Base-by-base conservation (phyloP, 2,888 invertebrate species). In the Erebia aethiops region DNA sequence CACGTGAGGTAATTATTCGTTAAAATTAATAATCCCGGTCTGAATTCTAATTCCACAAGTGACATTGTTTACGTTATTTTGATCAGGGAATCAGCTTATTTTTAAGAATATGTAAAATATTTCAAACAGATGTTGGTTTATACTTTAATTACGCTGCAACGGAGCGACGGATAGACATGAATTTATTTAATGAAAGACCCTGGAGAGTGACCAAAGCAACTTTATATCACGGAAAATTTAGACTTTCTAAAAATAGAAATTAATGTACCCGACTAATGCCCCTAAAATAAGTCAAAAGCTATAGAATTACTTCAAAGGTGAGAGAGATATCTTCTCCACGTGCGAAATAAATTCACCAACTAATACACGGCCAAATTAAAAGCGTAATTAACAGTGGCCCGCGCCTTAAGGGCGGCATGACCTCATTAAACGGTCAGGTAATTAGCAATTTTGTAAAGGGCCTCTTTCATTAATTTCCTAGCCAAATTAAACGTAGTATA, bases 361-460 rank as follows among this genome's bases (percentile, higher is more conserved):
- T 71, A 75, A 75, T 75, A 80, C 76, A 77, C 74, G 74, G 74
- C 78, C 76, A 85, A 85, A 87, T 88, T 86, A 88, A 88, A 88
- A 88, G 84, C 82, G 84, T 88, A 88, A 91, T 88, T 89, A 89
- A 88, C 85, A 84, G 80, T 80, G 82, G 79, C 83, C 77, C 76
- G 77, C 77, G 80, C 80, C 80, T 83, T 78, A 76, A 78, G 80
- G 83, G 82, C 80, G 81, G 79, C 81, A 77, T 79, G 84, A 84
- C 88, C 88, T 91, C 87, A 90, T 91, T 90, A 89, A 89, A 86
- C 81, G 85, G 86, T 82, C 87, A 87, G 85, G 87, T 90, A 91
- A 91, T 91, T 91, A 92, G 87, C 88, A 90, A 90, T 91, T 91
- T 88, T 82, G 87, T 89, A 84, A 90, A 89, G 86, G 84, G 84